Conservation (phyloP, 2,888 invertebrate species). For the Zygothrica quintamaculata region DNA sequence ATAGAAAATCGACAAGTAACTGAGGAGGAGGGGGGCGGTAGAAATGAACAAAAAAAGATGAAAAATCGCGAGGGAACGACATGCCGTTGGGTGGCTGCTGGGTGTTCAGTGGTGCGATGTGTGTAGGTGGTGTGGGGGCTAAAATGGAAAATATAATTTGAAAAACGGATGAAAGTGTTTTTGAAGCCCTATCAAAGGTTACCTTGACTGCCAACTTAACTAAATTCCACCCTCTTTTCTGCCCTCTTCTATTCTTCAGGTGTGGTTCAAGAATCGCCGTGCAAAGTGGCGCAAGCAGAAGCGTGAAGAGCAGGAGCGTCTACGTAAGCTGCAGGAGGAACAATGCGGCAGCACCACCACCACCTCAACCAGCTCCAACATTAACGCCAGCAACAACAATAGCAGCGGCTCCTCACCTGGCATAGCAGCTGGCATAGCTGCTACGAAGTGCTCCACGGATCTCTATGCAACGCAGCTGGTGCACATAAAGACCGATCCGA, state of each 20-base stretch:
- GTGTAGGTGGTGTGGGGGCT: neutral
- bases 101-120: no score
- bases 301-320: conserved; percentile 92
- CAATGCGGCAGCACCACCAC: conserved; percentile 84
- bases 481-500: conserved; percentile 83
- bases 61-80: conserved; percentile 20
- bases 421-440: conserved; percentile 24
- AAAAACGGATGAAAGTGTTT: conserved; percentile 85
- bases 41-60: conserved; percentile 42
- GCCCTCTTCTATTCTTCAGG: conserved; percentile 86
- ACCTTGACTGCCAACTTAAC: conserved; percentile 51
- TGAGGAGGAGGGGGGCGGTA: neutral
- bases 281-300: conserved; percentile 99
- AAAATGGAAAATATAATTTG: conserved; percentile 82
- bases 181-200: conserved; percentile 81
- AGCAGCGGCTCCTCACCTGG: conserved; percentile 86
- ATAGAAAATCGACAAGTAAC: conserved; percentile 14
- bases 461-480: conserved; percentile 81
- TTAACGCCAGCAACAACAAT: conserved; percentile 86
- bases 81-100: neutral
- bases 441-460: conserved; percentile 80
- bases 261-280: conserved; percentile 98
- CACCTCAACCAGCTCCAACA: conserved; percentile 32
- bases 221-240: conserved; percentile 42
- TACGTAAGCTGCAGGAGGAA: conserved; percentile 93